Base-by-base conservation (phyloP, 2,797 vertebrate genomes). In the Echiichthys vipera region DNA sequence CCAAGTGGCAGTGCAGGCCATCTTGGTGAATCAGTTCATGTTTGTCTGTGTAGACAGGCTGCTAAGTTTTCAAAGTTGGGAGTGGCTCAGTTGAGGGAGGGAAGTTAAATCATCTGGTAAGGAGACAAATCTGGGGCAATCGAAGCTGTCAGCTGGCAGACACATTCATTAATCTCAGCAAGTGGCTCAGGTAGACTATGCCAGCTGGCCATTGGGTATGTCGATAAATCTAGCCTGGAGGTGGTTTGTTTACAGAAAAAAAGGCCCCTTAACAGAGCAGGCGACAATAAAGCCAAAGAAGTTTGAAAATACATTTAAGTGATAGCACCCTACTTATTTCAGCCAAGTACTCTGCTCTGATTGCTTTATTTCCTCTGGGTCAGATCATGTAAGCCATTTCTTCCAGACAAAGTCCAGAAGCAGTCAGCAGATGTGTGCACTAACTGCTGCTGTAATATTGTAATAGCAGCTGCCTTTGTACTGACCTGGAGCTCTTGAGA, bases 401-500 rank as follows among this genome's bases (percentile, higher is more conserved):
- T 63, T 71, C 10, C 20, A 27, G 20, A 68, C 14, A 66, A 8
- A 30, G 32, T 62, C 12, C 20, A 43, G 53, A 65, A 24, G 29
- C 55, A 32, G 39, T 43, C 8, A 69, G 24, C n/a, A 55, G 59
- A 10, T 51, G 29, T 58, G 3, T 45, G 49, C 37, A 25, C 25
- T 36, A 45, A 49, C 51, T 37, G 43, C 45, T 42, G 27, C 63
- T 43, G 45, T 59, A 34, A 37, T 4, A 22, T 65, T n/a, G 43
- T 25, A 34, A 76, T 13, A 69, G 55, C 43, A 49, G 58, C 34
- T 34, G 51, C 15, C 5, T 71, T 37, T 64, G 9, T n/a, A 94
- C 96, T 92, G 68, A 99, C 98, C 98, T 99, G 93, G 96, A 95
- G 83, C 97, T 95, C 92, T 98, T 99, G 58, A 97, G 92, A 91